Base-by-base conservation (phyloP, 2,797 vertebrate species). In the Danio albolineatus region DNA sequence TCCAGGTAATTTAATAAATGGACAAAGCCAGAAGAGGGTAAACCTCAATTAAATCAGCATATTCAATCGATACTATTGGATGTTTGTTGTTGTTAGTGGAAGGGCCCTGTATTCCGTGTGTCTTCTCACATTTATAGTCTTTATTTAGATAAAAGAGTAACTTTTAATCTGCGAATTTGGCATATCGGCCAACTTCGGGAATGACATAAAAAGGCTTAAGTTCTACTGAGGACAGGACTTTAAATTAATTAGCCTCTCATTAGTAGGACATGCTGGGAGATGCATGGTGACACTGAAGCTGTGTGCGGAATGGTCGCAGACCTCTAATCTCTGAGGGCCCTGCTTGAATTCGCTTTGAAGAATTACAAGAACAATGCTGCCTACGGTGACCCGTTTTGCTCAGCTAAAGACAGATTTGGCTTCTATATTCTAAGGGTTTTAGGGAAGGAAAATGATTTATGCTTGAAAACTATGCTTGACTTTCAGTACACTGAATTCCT, bases 1-100 rank as follows among this genome's bases (percentile, higher is more conserved):
- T 79, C 43, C 5, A 73, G 78, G 82, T 83, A 83, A 85, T 83
- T 79, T 83, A 82, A 81, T 83, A 81, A 83, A 81, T 72, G 71
- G 64, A 44, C 57, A 17, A 79, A 83, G 60, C 13, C 43, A 21
- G 71, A 74, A 5, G 38, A 48, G 39, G 73, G 62, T 65, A 77
- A 81, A 49, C 48, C 14, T 66, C 75, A 81, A 83, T 85, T 85
- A 83, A 79, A 83, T 83, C 76, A 85, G 78, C 78, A 85, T 80
- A 78, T 75, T 85, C 38, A n/a, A 70, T 85, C 84, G 57, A 83
- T 85, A 75, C 60, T 61, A 36, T 36, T 56, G 60, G 66, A 78
- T 76, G 80, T 51, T 61, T 85, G 71, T 44, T 83, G 61, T 38
- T 79, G 56, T 79, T 76, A 28, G 60, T 28, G 19, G 48, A 83